Percentiles rank a stretch among this genome's conserved stretches.
Evolutionary conservation across 2,888 invertebrate species (phyloP).

Genomic region (Leptinotarsa haldemani): DNA sequence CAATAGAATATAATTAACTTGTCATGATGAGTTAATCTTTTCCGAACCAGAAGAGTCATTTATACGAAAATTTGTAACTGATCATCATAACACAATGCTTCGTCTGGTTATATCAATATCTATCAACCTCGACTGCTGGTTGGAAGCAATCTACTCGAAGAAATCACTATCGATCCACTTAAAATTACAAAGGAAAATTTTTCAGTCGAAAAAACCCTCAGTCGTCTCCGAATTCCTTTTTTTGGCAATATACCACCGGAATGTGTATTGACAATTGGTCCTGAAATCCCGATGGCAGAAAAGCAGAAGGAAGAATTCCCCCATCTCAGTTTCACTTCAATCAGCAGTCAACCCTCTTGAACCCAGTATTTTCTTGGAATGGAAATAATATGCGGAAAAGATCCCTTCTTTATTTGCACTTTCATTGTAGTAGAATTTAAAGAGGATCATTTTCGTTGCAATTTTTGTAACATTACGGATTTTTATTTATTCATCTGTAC

Average conservation of each 20-base stretch:
- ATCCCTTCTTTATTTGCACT: background rate
- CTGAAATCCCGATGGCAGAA: background rate
- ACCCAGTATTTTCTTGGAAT: background rate
- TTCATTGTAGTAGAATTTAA: background rate
- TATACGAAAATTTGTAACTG: too few species aligned
- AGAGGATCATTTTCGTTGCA: background rate
- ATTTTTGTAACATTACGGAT: background rate
- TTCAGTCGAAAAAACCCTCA: background rate
- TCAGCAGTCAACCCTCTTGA: background rate
- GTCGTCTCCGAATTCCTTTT: background rate
- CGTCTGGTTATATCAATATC: too few species aligned
- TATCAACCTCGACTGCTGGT: background rate
- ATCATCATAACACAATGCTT: too few species aligned
- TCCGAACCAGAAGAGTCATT: too few species aligned
- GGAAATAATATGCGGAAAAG: background rate
- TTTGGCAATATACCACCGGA: background rate
- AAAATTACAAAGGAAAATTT: background rate
- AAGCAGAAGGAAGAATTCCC: background rate
- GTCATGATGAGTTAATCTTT: too few species aligned
- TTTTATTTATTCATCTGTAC: background rate
- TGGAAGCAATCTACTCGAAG: background rate
- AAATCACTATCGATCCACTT: background rate
- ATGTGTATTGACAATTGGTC: slow-evolving; percentile 9
- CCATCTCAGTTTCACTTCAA: background rate
- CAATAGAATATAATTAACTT: too few species aligned